Percentiles rank a stretch among this genome's conserved stretches.
These are phyloP conservation scores for Pyrrhosoma nymphula DNA, from an alignment of 2,888 invertebrate genomes.

Conservation along the genomic window DNA sequence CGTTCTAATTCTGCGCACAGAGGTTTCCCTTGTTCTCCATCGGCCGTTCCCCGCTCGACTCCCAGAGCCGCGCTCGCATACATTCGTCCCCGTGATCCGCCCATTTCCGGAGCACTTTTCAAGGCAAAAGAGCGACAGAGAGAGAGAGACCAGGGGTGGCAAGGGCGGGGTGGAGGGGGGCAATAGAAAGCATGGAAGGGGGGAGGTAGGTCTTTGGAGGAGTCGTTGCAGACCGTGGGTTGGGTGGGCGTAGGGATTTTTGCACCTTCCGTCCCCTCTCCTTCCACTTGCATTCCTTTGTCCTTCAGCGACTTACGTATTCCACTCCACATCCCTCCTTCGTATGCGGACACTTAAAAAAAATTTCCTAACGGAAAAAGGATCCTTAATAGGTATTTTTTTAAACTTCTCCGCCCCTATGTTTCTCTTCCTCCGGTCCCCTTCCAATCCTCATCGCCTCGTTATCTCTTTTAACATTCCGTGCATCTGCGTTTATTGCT, in stretches of 20 bases:
- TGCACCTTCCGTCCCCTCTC: not conserved
- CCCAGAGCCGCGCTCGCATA: not conserved
- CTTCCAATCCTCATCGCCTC: not conserved
- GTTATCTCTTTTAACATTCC: not conserved
- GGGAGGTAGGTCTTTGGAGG: not conserved
- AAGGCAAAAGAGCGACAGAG: not conserved
- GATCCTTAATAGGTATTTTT: conserved; percentile 32
- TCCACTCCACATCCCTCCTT: conserved; percentile 32
- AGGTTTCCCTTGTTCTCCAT: conserved; percentile 45
- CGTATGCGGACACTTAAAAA: not conserved
- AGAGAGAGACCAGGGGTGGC: not conserved
- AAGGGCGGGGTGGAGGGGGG: not conserved
- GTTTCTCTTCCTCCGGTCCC: not conserved
- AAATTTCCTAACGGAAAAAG: conserved; percentile 15
- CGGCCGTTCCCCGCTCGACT: not conserved
- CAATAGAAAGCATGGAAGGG: not conserved
- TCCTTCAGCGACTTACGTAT: conserved; percentile 51
- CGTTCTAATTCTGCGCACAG: conserved; percentile 63
- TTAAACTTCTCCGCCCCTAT: not conserved
- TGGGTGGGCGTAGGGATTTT: conserved; percentile 13
- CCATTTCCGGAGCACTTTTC: conserved; percentile 66
- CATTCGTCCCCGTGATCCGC: conserved; percentile 19
- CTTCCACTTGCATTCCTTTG: conserved; percentile 55
- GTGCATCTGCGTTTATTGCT: conserved; percentile 36
- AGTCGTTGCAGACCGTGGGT: not conserved